Base-by-base conservation (phyloP, 2,113 vertebrate species). In the Pelecanoides urinatrix region DNA sequence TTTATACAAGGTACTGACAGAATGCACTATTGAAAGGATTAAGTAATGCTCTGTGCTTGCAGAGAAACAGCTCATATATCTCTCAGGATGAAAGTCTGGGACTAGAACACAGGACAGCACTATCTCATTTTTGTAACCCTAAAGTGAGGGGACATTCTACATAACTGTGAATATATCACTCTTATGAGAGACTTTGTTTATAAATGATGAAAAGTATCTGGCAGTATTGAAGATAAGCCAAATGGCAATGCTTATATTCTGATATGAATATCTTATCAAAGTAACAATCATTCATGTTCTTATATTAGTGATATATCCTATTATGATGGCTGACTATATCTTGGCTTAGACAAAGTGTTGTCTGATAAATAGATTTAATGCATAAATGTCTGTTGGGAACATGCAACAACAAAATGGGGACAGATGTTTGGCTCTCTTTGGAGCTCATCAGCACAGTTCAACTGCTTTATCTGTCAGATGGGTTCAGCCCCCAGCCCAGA, bases 301-400 rank as follows among this genome's bases (percentile, higher is more conserved):
- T 40, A 47, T 88, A 94, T 92, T 95, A 93, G 78, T 72, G 36
- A 95, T 94, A 88, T 79, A 94, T 88, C 94, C 73, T 96, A 62
- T 93, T 93, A 95, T 36, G 73, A 74, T 81, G 75, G 32, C 59
- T 85, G 87, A 68, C 66, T 94, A 10, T 96, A 88, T 92, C 91
- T 96, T 94, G 94, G 87, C 93, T 97, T 96, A 96, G 55, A 91
- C 92, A 94, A 93, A 97, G 50, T 84, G 84, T 96, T 19, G 5
- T 96, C 95, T 97, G 89, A 96, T 97, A 96, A 95, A 97, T 55
- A 96, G 92, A 91, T 84, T 91, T 97, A 96, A 94, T 94, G 55
- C 79, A 93, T 68, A 96, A 92, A 94, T 95, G 62, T 90, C 94
- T 96, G 84, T 87, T 15, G 21, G 72, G 85, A 97, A 44, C 62